Evolutionary conservation across 2,888 invertebrate species (phyloP).

Genomic region (Tetragonula carbonaria): DNA sequence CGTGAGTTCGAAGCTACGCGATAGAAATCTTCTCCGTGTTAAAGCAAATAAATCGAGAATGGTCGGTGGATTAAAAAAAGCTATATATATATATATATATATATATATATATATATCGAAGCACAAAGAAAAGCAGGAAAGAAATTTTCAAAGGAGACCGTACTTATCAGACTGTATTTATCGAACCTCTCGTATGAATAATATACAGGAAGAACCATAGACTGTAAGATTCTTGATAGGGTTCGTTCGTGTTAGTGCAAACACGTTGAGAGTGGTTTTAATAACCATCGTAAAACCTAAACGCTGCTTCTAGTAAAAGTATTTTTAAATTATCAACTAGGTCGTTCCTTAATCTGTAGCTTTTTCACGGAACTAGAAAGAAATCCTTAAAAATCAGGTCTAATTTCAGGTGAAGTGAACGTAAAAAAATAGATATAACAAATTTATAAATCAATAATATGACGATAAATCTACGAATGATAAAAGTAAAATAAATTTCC

Average conservation of each 20-base stretch:
- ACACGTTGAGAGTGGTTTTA: neutral
- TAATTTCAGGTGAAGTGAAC: neutral
- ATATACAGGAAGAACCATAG: neutral
- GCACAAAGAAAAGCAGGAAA: neutral
- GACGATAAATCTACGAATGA: neutral
- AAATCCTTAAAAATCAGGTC: too few species aligned
- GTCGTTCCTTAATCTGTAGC: neutral
- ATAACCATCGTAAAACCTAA: neutral
- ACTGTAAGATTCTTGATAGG: neutral
- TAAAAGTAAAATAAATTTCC: neutral
- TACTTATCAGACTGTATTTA: neutral
- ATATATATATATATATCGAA: neutral
- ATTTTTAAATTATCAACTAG: neutral
- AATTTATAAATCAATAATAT: neutral
- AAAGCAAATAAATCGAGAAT: neutral
- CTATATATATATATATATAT: neutral
- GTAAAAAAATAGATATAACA: too few species aligned
- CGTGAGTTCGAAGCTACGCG: neutral
- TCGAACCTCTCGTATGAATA: neutral
- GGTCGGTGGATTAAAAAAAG: neutral
- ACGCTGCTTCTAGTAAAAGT: neutral
- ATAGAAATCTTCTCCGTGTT: slow-evolving; percentile 9
- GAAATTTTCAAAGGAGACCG: neutral
- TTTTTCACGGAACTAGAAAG: neutral
- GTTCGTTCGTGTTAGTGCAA: neutral